A percentile compares a stretch with the other conserved stretches of the same genome.
Evolutionary conservation across 2,113 vertebrate genomes (phyloP).

Genomic region (Paramisgurnus dabryanus): DNA sequence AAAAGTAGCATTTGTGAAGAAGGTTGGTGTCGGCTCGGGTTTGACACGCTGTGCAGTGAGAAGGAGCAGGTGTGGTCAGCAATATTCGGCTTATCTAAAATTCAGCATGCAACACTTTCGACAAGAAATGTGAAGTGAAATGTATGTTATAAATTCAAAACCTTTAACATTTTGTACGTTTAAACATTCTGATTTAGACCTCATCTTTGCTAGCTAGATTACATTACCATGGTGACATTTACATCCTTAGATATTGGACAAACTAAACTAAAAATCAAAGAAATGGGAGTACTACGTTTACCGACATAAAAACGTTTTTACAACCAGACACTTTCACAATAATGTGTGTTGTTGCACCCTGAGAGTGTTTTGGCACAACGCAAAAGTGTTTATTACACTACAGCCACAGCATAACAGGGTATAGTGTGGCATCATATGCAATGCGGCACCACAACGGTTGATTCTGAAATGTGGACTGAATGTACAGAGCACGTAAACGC

Average conservation of each 20-base stretch:
- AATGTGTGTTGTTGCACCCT: no score
- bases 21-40: slow-evolving; percentile 8
- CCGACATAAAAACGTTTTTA: no score
- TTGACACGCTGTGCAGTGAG: neutral
- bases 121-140: no score
- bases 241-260: no score
- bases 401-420: neutral
- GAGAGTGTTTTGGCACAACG: neutral
- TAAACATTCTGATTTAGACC: no score
- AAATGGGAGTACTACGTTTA: no score
- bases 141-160: no score
- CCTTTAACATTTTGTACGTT: no score
- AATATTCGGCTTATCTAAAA: slow-evolving; percentile 30
- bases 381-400: neutral
- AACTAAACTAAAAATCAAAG: no score
- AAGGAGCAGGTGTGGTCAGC: slow-evolving; percentile 32
- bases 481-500: neutral
- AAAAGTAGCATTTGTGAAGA: slow-evolving; percentile 24
- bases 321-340: no score
- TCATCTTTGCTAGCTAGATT: no score
- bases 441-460: neutral
- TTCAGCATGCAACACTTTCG: neutral
- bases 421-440: slow-evolving; percentile 2
- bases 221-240: no score
- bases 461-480: neutral